Evolutionary conservation across 92 coral and sea anemone species (phyloP).

Genomic region (Phymanthus crucifer): DNA sequence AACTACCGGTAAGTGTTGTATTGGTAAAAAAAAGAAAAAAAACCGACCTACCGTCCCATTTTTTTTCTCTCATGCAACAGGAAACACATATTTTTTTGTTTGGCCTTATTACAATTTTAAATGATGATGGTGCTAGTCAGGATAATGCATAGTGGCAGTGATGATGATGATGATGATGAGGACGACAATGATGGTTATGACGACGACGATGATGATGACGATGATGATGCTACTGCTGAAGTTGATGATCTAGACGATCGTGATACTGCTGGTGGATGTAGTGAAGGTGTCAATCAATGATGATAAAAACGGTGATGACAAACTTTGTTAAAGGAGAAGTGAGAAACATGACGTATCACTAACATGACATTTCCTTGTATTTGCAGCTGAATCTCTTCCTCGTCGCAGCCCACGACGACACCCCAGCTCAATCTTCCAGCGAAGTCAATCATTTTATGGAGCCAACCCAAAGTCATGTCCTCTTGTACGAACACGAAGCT

Average conservation of each 20-base stretch:
- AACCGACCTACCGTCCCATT: no score
- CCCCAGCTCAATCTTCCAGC: conserved; percentile 58
- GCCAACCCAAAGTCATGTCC: conserved; percentile 64
- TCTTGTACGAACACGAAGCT: conserved; percentile 60
- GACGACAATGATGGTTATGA: not conserved
- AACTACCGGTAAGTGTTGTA: no score
- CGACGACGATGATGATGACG: not conserved
- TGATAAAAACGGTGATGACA: not conserved
- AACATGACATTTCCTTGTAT: not conserved
- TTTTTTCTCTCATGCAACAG: no score
- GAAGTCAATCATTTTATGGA: conserved; percentile 86
- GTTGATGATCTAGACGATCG: not conserved
- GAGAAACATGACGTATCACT: not conserved
- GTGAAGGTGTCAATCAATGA: not conserved
- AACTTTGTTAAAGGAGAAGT: no score
- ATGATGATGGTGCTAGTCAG: not conserved
- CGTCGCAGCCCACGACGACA: conserved; percentile 72
- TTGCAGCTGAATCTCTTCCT: conserved; percentile 60
- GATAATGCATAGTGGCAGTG: not conserved
- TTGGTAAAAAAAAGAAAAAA: no score
- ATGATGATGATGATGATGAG: not conserved
- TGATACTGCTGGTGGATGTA: not conserved
- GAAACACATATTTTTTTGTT: no score
- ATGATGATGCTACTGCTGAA: not conserved
- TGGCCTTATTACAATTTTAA: no score